Percentiles rank a stretch among this genome's conserved stretches.
These are phyloP conservation scores for Cephus pygmeus DNA, from an alignment of 2,888 invertebrate genomes.

Conservation along the genomic window DNA sequence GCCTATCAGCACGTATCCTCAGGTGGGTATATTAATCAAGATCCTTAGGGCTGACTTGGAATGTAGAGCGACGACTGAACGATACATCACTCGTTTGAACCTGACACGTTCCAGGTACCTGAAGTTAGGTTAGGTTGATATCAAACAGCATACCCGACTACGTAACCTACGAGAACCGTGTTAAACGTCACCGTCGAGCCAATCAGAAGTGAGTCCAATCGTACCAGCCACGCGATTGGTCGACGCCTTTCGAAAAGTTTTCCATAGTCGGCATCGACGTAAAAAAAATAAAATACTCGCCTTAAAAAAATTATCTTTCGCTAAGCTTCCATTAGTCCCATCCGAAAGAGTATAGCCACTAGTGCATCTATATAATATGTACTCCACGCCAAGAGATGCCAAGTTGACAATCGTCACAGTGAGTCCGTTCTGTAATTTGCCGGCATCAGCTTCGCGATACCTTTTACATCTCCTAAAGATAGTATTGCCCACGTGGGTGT, in stretches of 20 bases:
- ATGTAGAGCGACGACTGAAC: slow-evolving; percentile 36
- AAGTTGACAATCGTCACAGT: slow-evolving; percentile 30
- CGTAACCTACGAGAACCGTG: too few relatives aligned
- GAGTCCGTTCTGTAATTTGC: slow-evolving; percentile 50
- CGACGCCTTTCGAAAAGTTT: background rate
- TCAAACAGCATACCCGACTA: background rate
- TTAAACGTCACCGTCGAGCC: background rate
- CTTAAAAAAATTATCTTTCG: too few relatives aligned
- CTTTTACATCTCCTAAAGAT: background rate
- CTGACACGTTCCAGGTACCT: slow-evolving; percentile 25
- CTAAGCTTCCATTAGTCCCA: too few relatives aligned
- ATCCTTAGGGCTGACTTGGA: slow-evolving; percentile 31
- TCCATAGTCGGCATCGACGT: background rate
- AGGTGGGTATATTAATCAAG: slow-evolving; percentile 50
- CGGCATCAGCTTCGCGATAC: slow-evolving; percentile 32
- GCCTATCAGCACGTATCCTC: slow-evolving; percentile 40
- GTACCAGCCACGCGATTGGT: background rate
- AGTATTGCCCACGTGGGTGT: background rate
- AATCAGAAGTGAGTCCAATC: background rate
- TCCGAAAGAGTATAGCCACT: too few relatives aligned
- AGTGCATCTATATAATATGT: too few relatives aligned
- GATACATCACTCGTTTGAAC: slow-evolving; percentile 41
- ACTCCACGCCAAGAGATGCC: too few relatives aligned
- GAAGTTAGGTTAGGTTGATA: background rate
- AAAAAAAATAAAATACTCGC: too few relatives aligned